Percentiles rank a stretch among this genome's conserved stretches.
Evolutionary conservation across 1,140 invertebrate genomes (phyloP).

Genomic region (Teleogryllus occipitalis): DNA sequence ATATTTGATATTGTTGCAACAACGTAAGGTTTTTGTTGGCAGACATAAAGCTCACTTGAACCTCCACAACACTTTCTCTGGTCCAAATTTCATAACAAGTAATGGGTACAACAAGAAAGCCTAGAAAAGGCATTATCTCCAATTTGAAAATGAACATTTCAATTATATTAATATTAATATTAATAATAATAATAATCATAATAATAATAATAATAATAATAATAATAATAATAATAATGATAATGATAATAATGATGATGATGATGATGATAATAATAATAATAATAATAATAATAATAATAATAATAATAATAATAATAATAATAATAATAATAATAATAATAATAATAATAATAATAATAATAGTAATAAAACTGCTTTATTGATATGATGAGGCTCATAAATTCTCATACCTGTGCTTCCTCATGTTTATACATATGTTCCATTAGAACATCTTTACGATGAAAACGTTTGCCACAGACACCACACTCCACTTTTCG

Average conservation of each 20-base stretch:
- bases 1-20: too few relatives aligned
- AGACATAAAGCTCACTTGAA: too few relatives aligned
- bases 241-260: too few relatives aligned
- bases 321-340: background rate
- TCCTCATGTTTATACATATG: constrained; percentile 39
- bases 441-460: constrained; percentile 38
- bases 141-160: too few relatives aligned
- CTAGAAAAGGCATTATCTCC: too few relatives aligned
- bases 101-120: too few relatives aligned
- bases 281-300: too few relatives aligned
- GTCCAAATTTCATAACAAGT: too few relatives aligned
- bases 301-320: background rate
- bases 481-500: constrained; percentile 38
- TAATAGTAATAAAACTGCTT: background rate
- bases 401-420: constrained; percentile 29
- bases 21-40: too few relatives aligned
- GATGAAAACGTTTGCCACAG: constrained; percentile 42
- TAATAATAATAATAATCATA: background rate
- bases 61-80: too few relatives aligned
- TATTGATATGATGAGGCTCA: background rate
- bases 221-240: background rate
- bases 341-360: background rate
- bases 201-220: background rate
- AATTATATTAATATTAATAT: too few relatives aligned
- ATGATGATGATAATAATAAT: too few relatives aligned